phyloP scores from a whole-genome alignment of 2,113 vertebrate genomes.

The Dicrurus megarhynchus region DNA sequence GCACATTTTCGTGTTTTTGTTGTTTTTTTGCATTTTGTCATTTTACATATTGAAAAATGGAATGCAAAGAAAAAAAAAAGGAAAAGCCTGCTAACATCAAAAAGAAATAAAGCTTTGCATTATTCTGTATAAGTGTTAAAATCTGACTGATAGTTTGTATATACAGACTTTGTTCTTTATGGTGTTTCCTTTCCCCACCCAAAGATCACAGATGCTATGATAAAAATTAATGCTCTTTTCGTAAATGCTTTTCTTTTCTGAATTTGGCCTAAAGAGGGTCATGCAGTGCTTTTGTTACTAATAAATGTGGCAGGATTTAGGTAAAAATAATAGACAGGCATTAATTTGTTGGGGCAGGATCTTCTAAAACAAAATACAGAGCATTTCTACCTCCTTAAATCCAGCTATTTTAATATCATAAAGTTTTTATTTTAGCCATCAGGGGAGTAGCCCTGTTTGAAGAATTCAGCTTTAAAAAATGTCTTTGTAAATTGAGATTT shows the following conservation, averaged over 20 bases:
- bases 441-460: slow-evolving; percentile 15
- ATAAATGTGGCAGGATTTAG: background rate
- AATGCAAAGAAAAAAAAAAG: slow-evolving; percentile 17
- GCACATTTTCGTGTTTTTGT: slow-evolving; percentile 45
- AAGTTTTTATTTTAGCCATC: slow-evolving; percentile 50
- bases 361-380: background rate
- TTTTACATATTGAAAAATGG: slow-evolving; percentile 54
- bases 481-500: slow-evolving; percentile 63
- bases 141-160: slow-evolving; percentile 54
- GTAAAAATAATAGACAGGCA: background rate
- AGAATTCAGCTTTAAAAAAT: slow-evolving; percentile 60
- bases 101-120: slow-evolving; percentile 52
- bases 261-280: background rate
- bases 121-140: slow-evolving; percentile 53
- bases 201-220: slow-evolving; percentile 12
- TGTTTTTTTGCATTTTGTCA: slow-evolving; percentile 58
- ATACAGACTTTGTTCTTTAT: slow-evolving; percentile 40
- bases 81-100: slow-evolving; percentile 8
- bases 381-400: background rate
- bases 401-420: slow-evolving; percentile 20
- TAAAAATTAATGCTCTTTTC: slow-evolving; percentile 30
- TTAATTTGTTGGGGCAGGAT: background rate
- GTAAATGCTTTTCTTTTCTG: background rate
- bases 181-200: slow-evolving; percentile 37
- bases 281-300: background rate